Conservation (phyloP, 2,797 vertebrate genomes). For the Apodemus agrarius region DNA sequence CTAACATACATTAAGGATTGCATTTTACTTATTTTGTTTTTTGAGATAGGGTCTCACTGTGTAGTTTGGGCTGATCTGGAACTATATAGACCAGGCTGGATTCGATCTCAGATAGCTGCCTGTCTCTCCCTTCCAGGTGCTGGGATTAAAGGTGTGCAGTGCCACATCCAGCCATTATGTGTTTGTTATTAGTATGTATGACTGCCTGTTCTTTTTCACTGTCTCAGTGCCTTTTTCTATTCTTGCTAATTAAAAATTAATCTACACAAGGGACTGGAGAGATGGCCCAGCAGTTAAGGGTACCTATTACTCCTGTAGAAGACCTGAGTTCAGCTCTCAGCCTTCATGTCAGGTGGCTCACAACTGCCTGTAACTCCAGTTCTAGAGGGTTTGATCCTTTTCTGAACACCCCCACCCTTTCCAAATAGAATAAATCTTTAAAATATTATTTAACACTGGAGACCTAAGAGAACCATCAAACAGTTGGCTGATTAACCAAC, state of each 20-base stretch:
- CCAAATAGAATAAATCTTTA: background rate
- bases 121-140: background rate
- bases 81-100: background rate
- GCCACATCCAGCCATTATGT: background rate
- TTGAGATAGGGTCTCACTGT: background rate
- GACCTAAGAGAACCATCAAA: conserved; percentile 35
- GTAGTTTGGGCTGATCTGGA: background rate
- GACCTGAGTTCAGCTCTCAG: background rate
- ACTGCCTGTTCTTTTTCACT: background rate
- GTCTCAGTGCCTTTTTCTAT: background rate
- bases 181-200: background rate
- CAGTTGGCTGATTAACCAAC: background rate
- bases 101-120: background rate
- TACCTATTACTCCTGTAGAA: background rate
- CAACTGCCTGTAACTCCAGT: background rate
- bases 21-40: background rate
- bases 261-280: background rate
- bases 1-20: background rate
- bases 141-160: background rate
- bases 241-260: conserved; percentile 58
- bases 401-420: background rate
- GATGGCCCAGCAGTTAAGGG: background rate
- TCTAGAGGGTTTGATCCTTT: background rate
- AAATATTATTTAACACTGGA: background rate
- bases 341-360: background rate